Evolutionary conservation across 2,113 vertebrate genomes (phyloP).

Genomic region (Tetrax tetrax): DNA sequence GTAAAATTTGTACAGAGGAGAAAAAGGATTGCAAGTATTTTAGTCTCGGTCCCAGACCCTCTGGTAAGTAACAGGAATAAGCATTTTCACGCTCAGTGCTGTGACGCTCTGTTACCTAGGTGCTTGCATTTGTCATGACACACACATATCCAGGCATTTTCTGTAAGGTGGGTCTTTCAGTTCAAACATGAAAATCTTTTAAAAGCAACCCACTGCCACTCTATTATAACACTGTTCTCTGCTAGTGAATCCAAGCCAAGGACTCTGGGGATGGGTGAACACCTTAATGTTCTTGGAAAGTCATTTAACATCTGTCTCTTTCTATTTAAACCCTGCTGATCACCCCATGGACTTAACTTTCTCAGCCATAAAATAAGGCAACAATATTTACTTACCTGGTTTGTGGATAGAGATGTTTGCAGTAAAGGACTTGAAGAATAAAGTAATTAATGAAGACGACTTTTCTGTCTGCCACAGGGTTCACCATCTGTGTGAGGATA

Average conservation of each 20-base stretch:
- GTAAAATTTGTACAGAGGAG: background rate
- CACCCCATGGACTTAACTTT: background rate
- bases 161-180: background rate
- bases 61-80: background rate
- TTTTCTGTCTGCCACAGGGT: background rate
- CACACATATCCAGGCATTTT: background rate
- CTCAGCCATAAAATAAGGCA: background rate
- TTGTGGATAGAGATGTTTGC: background rate
- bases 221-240: background rate
- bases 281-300: constrained; percentile 5
- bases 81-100: background rate
- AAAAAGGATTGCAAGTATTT: background rate
- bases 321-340: constrained; percentile 3
- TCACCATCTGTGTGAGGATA: background rate
- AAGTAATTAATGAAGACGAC: constrained; percentile 16
- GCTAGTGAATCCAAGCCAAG: background rate
- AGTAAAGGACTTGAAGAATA: background rate
- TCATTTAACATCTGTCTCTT: constrained; percentile 32
- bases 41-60: background rate
- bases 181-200: background rate
- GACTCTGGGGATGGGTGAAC: background rate
- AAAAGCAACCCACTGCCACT: background rate
- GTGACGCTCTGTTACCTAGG: background rate
- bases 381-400: background rate
- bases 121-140: background rate